Evolutionary conservation across 2,797 vertebrate species (phyloP).

Genomic region (Eremophila alpestris): DNA sequence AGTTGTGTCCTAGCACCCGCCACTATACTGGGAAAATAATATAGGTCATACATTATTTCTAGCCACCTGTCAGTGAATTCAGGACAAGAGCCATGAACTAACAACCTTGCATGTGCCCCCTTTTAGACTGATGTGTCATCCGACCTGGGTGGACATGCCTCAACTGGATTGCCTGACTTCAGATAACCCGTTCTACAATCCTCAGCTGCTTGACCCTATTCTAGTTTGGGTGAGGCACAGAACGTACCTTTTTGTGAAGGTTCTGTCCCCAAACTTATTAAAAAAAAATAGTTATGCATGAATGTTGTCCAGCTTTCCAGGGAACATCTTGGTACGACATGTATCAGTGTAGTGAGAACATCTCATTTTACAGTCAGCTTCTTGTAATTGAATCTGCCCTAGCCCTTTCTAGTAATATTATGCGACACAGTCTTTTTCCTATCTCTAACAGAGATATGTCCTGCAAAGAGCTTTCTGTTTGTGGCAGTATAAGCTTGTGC

Average conservation of each 20-base stretch:
- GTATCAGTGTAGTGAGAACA: conserved; percentile 48
- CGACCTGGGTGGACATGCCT: conserved; percentile 9
- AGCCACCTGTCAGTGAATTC: conserved; percentile 55
- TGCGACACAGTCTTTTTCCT: conserved; percentile 19
- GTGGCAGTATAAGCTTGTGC: background rate
- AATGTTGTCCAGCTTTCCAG: conserved; percentile 58
- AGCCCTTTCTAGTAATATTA: conserved; percentile 51
- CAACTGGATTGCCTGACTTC: conserved; percentile 39
- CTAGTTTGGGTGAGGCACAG: conserved; percentile 30
- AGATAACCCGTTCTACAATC: conserved; percentile 9
- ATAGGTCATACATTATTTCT: conserved; percentile 39
- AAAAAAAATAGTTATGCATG: background rate
- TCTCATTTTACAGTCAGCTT: conserved; percentile 52
- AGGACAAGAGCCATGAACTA: conserved; percentile 21
- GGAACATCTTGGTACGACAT: conserved; percentile 48
- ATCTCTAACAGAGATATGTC: background rate
- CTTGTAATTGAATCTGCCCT: conserved; percentile 48
- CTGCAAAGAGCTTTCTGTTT: background rate
- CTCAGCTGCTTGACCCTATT: background rate
- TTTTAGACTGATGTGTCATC: conserved; percentile 54
- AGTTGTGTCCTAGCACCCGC: background rate
- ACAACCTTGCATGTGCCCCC: background rate
- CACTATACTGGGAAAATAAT: conserved; percentile 23
- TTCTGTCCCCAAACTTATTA: background rate
- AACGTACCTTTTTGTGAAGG: conserved; percentile 36